Evolutionary conservation across 1,140 invertebrate genomes (phyloP).

Genomic region (Antheraea mylitta): DNA sequence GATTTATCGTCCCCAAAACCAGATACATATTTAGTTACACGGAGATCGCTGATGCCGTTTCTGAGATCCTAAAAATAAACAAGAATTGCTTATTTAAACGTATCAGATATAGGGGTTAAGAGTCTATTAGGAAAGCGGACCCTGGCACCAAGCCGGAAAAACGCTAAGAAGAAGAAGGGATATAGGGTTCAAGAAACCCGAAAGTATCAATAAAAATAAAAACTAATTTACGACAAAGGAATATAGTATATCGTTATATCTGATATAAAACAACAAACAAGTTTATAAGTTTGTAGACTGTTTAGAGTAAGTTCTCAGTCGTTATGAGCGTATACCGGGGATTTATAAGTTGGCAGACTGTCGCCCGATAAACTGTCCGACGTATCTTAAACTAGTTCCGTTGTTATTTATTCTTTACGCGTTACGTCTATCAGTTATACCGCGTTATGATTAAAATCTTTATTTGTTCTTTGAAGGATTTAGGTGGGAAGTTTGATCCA

Average conservation of each 20-base stretch:
- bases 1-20: too few species aligned
- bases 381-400: background rate
- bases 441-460: background rate
- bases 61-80: too few species aligned
- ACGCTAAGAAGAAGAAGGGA: too few species aligned
- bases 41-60: too few species aligned
- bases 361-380: background rate
- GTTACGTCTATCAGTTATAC: background rate
- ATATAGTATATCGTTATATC: background rate
- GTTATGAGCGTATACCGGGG: background rate
- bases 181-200: too few species aligned
- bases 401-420: background rate
- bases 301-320: background rate
- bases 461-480: background rate
- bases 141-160: too few species aligned
- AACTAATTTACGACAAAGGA: too few species aligned
- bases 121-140: too few species aligned
- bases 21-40: too few species aligned
- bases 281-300: background rate
- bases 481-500: background rate
- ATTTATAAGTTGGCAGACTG: constrained; percentile 1
- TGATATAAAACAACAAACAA: background rate
- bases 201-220: too few species aligned
- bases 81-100: too few species aligned
- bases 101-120: too few species aligned